These are phyloP conservation scores for Zosterops japonicus DNA, from an alignment of 2,113 vertebrate genomes.

Conservation along the genomic window DNA sequence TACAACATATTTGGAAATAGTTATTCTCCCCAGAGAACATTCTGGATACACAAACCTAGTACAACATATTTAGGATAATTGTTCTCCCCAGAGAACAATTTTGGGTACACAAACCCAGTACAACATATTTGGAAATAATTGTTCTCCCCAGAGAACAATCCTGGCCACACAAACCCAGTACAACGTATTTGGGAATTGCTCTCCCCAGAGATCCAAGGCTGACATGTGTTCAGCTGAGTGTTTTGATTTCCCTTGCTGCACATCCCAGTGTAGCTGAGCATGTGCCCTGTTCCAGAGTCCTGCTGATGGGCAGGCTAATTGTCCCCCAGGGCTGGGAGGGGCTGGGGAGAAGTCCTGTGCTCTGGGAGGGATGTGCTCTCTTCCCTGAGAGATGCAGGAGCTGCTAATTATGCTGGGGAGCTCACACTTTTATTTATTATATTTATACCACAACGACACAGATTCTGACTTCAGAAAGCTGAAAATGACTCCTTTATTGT, in stretches of 20 bases:
- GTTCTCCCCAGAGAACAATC: too few species aligned
- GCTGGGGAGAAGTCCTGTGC: fast-evolving
- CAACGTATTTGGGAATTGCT: not conserved
- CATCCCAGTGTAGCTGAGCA: fast-evolving
- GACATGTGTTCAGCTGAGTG: not conserved
- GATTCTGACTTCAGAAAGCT: too few species aligned
- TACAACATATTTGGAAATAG: not conserved
- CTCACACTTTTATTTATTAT: too few species aligned
- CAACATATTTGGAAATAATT: too few species aligned
- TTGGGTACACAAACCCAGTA: too few species aligned
- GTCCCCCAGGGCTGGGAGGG: not conserved
- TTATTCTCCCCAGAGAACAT: not conserved
- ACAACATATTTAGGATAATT: not conserved
- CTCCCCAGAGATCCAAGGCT: not conserved
- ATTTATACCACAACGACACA: too few species aligned
- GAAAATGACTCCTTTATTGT: too few species aligned
- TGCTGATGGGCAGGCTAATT: not conserved
- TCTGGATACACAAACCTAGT: not conserved
- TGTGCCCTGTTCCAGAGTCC: fast-evolving
- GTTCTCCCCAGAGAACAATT: not conserved
- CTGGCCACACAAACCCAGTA: not conserved
- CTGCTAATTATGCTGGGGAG: not conserved
- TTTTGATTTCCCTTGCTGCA: not conserved
- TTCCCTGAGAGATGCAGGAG: not conserved
- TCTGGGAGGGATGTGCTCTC: not conserved